These are phyloP conservation scores for Etheostoma cragini DNA, from an alignment of 2,113 vertebrate species.

Conservation along the genomic window DNA sequence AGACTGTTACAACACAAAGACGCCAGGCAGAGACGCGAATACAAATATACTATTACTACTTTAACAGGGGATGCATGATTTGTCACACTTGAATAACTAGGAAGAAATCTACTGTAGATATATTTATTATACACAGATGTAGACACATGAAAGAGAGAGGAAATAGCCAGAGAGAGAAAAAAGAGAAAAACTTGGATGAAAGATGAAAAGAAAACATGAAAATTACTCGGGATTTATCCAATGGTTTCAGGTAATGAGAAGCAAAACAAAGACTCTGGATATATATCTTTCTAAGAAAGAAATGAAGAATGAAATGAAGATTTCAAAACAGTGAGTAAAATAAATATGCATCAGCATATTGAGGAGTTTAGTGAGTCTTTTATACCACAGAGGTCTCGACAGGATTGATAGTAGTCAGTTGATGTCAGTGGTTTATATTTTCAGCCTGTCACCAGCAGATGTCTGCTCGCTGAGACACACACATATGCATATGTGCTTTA, in stretches of 20 bases:
- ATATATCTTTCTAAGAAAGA: background rate
- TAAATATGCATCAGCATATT: background rate
- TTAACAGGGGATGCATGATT: background rate
- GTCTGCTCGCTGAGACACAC: constrained; percentile 18
- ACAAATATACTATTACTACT: constrained; percentile 2
- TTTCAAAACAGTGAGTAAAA: constrained; percentile 1
- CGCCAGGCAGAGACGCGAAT: background rate
- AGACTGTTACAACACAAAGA: constrained; percentile 42
- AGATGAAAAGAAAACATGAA: constrained; percentile 13
- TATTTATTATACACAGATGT: constrained; percentile 26
- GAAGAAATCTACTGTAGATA: background rate
- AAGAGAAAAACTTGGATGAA: background rate
- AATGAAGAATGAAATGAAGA: background rate
- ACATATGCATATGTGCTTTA: background rate
- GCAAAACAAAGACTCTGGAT: constrained; percentile 11
- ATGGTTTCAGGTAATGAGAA: constrained; percentile 1
- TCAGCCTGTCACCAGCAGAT: constrained; percentile 49
- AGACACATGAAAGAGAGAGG: background rate
- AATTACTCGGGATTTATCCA: background rate
- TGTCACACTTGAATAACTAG: background rate
- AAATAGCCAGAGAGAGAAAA: too few species aligned
- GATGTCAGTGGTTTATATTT: background rate
- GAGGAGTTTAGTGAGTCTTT: constrained; percentile 19
- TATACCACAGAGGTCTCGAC: background rate
- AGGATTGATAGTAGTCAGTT: constrained; percentile 22